A percentile compares a stretch with the other conserved stretches of the same genome.
phyloP scores from a whole-genome alignment of 2,797 vertebrate species.

The Mus spretus region DNA sequence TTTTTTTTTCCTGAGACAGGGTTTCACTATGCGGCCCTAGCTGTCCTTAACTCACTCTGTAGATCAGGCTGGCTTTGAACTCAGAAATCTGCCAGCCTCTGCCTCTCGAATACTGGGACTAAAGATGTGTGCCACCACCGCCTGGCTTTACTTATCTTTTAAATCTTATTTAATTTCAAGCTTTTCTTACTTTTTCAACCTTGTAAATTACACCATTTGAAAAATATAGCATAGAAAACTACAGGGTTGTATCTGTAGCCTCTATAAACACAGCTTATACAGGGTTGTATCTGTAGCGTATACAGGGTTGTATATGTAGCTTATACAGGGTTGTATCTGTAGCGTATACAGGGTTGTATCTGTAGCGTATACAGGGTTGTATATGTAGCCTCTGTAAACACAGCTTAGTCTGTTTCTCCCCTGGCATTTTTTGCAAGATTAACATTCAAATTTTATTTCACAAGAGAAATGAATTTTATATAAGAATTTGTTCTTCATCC shows the following conservation, averaged over 20 bases:
- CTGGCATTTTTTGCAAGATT: neutral
- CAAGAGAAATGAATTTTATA: neutral
- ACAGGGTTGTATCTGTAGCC: neutral
- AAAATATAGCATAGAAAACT: neutral
- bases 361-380: too few relatives aligned
- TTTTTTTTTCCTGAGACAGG: neutral
- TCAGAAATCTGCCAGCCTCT: neutral
- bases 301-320: neutral
- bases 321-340: too few relatives aligned
- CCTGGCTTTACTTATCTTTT: neutral
- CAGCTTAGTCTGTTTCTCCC: too few relatives aligned
- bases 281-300: too few relatives aligned
- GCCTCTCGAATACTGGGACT: neutral
- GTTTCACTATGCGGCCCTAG: neutral
- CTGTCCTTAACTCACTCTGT: neutral
- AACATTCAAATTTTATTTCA: conserved; percentile 23
- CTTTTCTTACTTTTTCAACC: neutral
- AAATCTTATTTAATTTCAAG: neutral
- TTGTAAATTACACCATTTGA: neutral
- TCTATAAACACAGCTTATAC: neutral
- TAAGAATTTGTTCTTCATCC: neutral
- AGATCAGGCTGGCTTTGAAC: neutral
- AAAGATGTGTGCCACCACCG: fast-evolving
- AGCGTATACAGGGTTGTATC: too few relatives aligned
- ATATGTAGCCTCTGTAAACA: neutral